Percentiles rank a stretch among this genome's conserved stretches.
These are phyloP conservation scores for Guaruba guarouba DNA, from an alignment of 2,113 vertebrate genomes.

Conservation along the genomic window DNA sequence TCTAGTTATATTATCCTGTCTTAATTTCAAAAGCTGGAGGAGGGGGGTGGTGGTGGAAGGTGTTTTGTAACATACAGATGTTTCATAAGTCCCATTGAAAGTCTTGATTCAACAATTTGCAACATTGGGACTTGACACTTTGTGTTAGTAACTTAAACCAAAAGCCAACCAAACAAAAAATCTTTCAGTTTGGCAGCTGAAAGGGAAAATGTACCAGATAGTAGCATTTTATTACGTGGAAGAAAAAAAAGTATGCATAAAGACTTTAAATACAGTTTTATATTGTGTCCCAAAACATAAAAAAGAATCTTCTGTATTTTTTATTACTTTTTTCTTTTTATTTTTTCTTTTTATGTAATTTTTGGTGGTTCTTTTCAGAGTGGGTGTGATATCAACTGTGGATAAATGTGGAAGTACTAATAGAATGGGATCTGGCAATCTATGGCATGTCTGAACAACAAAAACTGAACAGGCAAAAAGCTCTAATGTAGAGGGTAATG, in stretches of 20 bases:
- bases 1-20: not conserved
- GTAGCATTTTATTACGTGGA: not conserved
- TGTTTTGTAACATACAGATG: not conserved
- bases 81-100: not conserved
- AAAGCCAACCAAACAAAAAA: not conserved
- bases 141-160: not conserved
- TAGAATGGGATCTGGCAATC: slow-evolving; percentile 29
- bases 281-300: not conserved
- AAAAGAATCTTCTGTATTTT: not conserved
- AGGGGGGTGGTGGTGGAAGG: not conserved
- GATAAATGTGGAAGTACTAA: slow-evolving; percentile 6
- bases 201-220: not conserved
- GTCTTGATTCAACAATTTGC: not conserved
- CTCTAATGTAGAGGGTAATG: not conserved
- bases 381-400: slow-evolving; percentile 15
- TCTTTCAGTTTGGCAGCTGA: not conserved
- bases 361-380: not conserved
- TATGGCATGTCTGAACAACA: slow-evolving; percentile 28
- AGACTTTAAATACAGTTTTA: not conserved
- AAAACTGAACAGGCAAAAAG: slow-evolving; percentile 26
- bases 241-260: not conserved
- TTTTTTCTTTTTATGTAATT: not conserved
- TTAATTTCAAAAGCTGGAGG: not conserved
- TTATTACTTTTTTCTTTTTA: not conserved
- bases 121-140: not conserved